These are phyloP conservation scores for Sus cebifrons DNA, from an alignment of 2,797 vertebrate genomes.

Conservation along the genomic window DNA sequence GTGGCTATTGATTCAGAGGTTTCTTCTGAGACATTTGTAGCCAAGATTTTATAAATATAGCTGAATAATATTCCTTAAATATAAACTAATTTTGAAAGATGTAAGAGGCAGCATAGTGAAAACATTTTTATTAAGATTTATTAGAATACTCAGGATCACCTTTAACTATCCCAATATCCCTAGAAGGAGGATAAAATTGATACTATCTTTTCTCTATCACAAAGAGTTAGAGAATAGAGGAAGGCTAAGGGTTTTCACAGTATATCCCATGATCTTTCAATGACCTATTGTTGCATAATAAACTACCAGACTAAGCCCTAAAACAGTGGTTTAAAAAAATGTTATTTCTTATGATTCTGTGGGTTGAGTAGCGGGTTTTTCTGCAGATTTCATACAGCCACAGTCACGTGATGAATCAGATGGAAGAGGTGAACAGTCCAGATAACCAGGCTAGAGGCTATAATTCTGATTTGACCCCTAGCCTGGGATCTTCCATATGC, in stretches of 20 bases:
- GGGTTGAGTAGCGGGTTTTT: neutral
- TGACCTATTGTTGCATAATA: neutral
- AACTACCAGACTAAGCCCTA: neutral
- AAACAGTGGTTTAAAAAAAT: neutral
- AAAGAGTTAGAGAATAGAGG: neutral
- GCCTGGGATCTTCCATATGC: no score
- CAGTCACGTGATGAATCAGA: neutral
- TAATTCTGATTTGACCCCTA: no score
- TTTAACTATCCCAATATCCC: slow-evolving; percentile 23
- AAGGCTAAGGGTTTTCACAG: neutral
- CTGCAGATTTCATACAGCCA: neutral
- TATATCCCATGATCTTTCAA: neutral
- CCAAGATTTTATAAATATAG: neutral
- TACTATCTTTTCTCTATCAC: neutral
- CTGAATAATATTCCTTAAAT: neutral
- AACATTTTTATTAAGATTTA: slow-evolving; percentile 29
- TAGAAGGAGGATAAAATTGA: slow-evolving; percentile 7
- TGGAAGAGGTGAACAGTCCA: neutral
- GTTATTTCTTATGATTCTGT: neutral
- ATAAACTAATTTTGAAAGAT: slow-evolving; percentile 52
- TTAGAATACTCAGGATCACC: neutral
- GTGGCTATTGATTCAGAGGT: neutral
- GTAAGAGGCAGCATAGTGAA: neutral
- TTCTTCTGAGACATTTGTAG: neutral
- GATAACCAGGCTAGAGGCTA: neutral